Base-by-base conservation (phyloP, 2,888 invertebrate genomes). In the Polylopha cassiicola region DNA sequence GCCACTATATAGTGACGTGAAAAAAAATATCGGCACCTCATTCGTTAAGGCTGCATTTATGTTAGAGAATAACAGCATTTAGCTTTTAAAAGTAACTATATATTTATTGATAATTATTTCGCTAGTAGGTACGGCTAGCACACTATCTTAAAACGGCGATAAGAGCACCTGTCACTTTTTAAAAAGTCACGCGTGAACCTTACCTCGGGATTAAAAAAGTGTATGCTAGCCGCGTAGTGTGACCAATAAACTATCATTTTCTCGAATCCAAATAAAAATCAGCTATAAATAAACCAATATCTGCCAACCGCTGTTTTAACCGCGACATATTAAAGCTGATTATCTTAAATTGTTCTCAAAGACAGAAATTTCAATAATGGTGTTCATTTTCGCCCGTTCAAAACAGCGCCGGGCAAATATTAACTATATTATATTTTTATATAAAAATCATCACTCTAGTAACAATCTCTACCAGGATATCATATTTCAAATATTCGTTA, bases 361-460 rank as follows among this genome's bases (percentile, higher is more conserved):
- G n/a, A n/a, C n/a, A n/a, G n/a, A n/a, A n/a, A 46, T 51, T 50
- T 56, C 50, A 51, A 50, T 44, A 42, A 56, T 69, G 67, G 69
- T 75, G 72, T 78, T 73, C 69, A 51, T 57, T 37, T 44, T 46
- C 61, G 57, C 53, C n/a, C n/a, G 53, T 47, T 56, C 47, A 64
- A 66, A 62, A 65, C 68, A 73, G 63, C 67, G 59, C 56, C 58
- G 61, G 50, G 58, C 39, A 47, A 47, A 58, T 61, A 56, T 58
- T 66, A 66, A 65, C 63, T 66, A 65, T 56, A 69, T 72, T 60
- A 67, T 67, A 67, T 51, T 65, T 70, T 78, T 79, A 64, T 74
- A 73, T 69, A 82, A 82, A 82, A 84, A 80, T 73, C 80, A 79
- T 76, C 79, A 73, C 72, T 78, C 80, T 84, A 85, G 68, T 85